These are phyloP conservation scores for Goniozus legneri DNA, from an alignment of 1,140 invertebrate genomes.

Conservation along the genomic window DNA sequence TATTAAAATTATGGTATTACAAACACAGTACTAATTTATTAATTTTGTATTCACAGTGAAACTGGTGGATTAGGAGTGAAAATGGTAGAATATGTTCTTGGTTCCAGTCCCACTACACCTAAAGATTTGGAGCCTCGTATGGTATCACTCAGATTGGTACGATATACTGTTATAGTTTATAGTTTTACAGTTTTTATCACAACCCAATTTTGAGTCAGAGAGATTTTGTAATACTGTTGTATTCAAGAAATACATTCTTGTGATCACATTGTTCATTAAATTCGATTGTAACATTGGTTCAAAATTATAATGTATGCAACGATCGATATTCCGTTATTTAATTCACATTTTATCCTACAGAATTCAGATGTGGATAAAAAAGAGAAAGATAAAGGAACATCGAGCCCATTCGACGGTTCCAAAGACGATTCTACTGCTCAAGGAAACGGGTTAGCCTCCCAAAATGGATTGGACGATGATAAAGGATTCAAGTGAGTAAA, in stretches of 20 bases:
- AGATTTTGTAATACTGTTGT: no score
- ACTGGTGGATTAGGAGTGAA: slow-evolving; percentile 88
- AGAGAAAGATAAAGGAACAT: slow-evolving; percentile 52
- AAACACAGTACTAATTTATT: neutral
- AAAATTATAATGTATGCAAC: neutral
- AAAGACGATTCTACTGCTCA: slow-evolving; percentile 68
- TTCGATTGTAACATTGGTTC: no score
- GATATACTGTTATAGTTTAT: slow-evolving; percentile 18
- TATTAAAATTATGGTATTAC: neutral
- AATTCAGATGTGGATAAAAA: slow-evolving; percentile 53
- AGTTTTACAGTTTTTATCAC: neutral
- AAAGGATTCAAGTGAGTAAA: slow-evolving; percentile 86
- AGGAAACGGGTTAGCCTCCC: slow-evolving; percentile 77
- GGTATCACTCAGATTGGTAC: slow-evolving; percentile 67
- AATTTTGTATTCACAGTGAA: slow-evolving; percentile 47
- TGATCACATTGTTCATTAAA: no score
- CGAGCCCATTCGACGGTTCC: slow-evolving; percentile 50
- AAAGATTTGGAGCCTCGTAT: slow-evolving; percentile 68
- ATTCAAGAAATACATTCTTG: no score
- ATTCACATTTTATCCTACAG: slow-evolving; percentile 30
- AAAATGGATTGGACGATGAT: slow-evolving; percentile 75
- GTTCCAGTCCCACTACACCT: slow-evolving; percentile 82
- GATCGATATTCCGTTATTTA: neutral
- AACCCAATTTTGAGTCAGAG: no score
- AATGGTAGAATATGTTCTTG: slow-evolving; percentile 97